Evolutionary conservation across 2,888 invertebrate genomes (phyloP).

Genomic region (Nesidiocoris tenuis): DNA sequence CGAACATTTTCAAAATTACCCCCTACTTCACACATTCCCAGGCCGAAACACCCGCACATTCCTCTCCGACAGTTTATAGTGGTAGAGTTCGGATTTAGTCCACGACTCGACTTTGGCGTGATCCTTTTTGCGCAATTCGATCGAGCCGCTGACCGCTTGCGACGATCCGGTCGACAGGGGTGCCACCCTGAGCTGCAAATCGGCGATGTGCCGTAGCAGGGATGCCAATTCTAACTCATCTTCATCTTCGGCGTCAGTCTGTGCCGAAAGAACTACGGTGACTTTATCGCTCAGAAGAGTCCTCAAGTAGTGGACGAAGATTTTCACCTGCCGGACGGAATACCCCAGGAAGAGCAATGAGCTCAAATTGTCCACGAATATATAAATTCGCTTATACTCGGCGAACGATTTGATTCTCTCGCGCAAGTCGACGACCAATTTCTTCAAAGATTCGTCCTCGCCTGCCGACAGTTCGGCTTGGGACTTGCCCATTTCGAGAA

Average conservation of each 20-base stretch:
- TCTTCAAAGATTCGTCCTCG: slow-evolving; percentile 17
- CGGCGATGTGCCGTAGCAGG: slow-evolving; percentile 34
- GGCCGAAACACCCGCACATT: slow-evolving; percentile 46
- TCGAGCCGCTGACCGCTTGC: slow-evolving; percentile 43
- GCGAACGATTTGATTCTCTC: slow-evolving; percentile 15
- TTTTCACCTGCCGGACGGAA: slow-evolving; percentile 9
- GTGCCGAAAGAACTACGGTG: slow-evolving; percentile 39
- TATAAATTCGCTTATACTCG: slow-evolving; percentile 29
- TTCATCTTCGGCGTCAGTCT: slow-evolving; percentile 34
- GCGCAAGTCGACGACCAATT: slow-evolving; percentile 32
- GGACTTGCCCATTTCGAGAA: slow-evolving; percentile 12
- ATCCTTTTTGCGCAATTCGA: slow-evolving; percentile 41
- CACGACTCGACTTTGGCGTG: slow-evolving; percentile 5
- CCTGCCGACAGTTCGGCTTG: not conserved
- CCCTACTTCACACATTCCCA: slow-evolving; percentile 45
- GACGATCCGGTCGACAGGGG: slow-evolving; percentile 47
- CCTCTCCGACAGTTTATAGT: slow-evolving; percentile 47
- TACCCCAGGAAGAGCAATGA: slow-evolving; percentile 41
- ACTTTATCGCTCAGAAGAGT: slow-evolving; percentile 12
- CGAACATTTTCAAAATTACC: too few species aligned
- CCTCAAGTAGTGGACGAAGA: slow-evolving; percentile 41
- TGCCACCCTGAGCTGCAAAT: slow-evolving; percentile 37
- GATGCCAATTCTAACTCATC: slow-evolving; percentile 42
- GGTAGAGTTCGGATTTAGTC: slow-evolving; percentile 37
- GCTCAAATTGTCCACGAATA: slow-evolving; percentile 45